Evolutionary conservation across 1,140 invertebrate species (phyloP), one percentile per base, ranked within the genome.

Genomic region (Drosophila dunni): DNA sequence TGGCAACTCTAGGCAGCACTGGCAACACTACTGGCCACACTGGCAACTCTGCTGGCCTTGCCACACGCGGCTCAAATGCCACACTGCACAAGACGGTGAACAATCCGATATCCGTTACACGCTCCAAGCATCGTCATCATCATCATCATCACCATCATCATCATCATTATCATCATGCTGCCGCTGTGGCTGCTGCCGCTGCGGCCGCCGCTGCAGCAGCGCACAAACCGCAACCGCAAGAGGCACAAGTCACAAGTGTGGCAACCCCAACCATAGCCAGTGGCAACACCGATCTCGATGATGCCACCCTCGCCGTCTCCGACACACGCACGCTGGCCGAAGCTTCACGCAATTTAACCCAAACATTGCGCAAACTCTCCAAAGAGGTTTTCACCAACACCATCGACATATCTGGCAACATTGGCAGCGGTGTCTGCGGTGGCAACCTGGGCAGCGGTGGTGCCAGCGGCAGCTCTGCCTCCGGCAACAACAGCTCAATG

Each of bases 281-380:
- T 69, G 24, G 4, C 61, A 17, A 78, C 48, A 7, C 64, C 76
- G 48, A 76, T 58, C 29, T 82, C 45, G 78, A 82, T 45, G 91
- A 90, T 40, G 64, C 91, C 3, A 93, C 93, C 0, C 85, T 95
- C 33, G 77, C 62, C 1, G 77, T 86, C 9, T 93, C 94, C 51
- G 96, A 97, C 82, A 96, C 96, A 6, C 94, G 95, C 65, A 96
- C 96, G 7, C 94, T 98, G 3, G 96, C 96, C 42, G 97, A 98
- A 91, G 97, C 97, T 0, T 98, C 97, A 7, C 95, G 97, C 65
- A 98, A 98, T 92, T 94, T 98, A 17, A 98, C 97, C 42, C 97
- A 98, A 91, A 98, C 97, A 17, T 93, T 98, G 13, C 96, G 97
- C 89, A 97, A 98, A 92, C 94, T 98, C 53, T 98, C 97, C 15